phyloP scores from a whole-genome alignment of 2,113 vertebrate genomes.

The Columbina picui region DNA sequence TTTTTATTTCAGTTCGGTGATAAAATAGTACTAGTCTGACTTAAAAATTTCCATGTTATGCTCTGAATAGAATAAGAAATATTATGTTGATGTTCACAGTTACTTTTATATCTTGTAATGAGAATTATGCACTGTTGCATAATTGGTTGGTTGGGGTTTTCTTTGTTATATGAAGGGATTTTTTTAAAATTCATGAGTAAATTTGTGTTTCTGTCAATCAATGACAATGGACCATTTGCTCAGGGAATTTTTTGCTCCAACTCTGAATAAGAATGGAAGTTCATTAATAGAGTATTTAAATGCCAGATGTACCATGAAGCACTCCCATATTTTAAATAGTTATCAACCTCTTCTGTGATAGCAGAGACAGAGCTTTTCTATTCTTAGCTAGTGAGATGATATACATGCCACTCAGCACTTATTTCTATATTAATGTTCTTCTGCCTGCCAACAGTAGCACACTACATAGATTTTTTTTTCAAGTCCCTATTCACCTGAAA shows the following conservation, averaged over 20 bases:
- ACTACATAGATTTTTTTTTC: background rate
- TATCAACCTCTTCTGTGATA: constrained; percentile 33
- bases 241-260: background rate
- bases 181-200: background rate
- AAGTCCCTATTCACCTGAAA: constrained; percentile 58
- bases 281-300: constrained; percentile 19
- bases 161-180: background rate
- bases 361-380: constrained; percentile 43
- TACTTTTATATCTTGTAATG: background rate
- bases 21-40: background rate
- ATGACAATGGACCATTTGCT: background rate
- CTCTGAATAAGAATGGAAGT: background rate
- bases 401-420: constrained; percentile 38
- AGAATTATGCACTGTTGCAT: background rate
- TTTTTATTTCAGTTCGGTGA: background rate
- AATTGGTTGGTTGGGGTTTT: background rate
- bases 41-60: background rate
- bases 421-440: constrained; percentile 52
- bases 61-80: background rate
- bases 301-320: constrained; percentile 37
- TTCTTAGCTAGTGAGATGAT: constrained; percentile 51
- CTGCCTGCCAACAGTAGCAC: constrained; percentile 45
- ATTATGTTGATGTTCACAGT: background rate
- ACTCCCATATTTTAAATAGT: background rate
- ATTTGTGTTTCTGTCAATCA: background rate